These are phyloP conservation scores for Troides helena DNA, from an alignment of 2,888 invertebrate genomes.

Conservation along the genomic window DNA sequence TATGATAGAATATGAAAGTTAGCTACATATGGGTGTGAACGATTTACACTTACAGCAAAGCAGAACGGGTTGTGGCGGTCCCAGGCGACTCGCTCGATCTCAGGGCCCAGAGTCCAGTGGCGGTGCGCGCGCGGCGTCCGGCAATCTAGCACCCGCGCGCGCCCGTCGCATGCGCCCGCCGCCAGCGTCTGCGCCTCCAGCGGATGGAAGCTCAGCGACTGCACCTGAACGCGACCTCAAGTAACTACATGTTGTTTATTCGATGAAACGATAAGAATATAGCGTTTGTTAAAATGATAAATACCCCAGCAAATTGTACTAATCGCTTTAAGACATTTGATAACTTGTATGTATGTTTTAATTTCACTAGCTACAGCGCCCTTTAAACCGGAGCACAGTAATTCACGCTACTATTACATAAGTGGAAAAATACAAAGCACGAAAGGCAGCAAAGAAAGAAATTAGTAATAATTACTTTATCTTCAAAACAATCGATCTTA, in stretches of 20 bases:
- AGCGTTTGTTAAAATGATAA: no score
- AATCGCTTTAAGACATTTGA: no score
- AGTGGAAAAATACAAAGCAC: no score
- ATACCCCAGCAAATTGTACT: no score
- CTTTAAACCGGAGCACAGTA: no score
- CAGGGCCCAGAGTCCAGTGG: slow-evolving; percentile 87
- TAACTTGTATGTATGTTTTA: no score
- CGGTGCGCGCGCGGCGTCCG: slow-evolving; percentile 80
- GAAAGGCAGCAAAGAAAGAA: not conserved
- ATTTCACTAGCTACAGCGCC: no score
- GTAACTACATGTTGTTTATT: no score
- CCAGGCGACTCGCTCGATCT: slow-evolving; percentile 94
- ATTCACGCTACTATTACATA: no score
- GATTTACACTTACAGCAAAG: slow-evolving; percentile 82
- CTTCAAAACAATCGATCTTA: slow-evolving; percentile 85
- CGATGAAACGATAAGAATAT: no score
- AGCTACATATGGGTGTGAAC: not conserved
- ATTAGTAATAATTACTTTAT: slow-evolving; percentile 80
- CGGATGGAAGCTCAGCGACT: slow-evolving; percentile 91
- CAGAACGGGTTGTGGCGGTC: slow-evolving; percentile 88
- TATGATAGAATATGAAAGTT: not conserved
- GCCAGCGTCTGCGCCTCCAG: slow-evolving; percentile 90
- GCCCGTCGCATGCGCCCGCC: slow-evolving; percentile 91
- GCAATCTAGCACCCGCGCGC: slow-evolving; percentile 90
- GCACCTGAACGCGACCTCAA: slow-evolving; percentile 73